Percentiles rank a stretch among this genome's conserved stretches.
These are phyloP conservation scores for Neomicropteryx cornuta DNA, from an alignment of 1,140 invertebrate genomes.

Conservation along the genomic window DNA sequence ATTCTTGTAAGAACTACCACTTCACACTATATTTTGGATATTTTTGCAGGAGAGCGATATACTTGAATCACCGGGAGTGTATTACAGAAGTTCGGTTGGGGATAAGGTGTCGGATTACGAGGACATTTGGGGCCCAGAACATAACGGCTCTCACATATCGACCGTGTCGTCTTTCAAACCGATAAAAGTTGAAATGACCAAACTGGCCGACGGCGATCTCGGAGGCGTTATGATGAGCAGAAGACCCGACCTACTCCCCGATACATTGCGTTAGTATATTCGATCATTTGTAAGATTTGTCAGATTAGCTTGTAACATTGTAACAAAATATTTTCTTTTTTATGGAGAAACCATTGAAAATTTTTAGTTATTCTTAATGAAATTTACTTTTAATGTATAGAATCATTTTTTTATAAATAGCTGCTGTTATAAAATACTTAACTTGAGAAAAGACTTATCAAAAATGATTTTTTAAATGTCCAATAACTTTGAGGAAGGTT, in stretches of 20 bases:
- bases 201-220: conserved; percentile 38
- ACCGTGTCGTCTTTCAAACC: conserved; percentile 46
- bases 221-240: conserved; percentile 41
- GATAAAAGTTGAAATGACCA: conserved; percentile 26
- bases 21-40: conserved; percentile 5
- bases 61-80: conserved; percentile 66
- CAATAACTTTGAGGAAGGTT: too few relatives aligned
- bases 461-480: too few relatives aligned
- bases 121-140: conserved; percentile 78
- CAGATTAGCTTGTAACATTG: too few relatives aligned
- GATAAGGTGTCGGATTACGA: conserved; percentile 94
- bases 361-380: too few relatives aligned
- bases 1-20: too few relatives aligned
- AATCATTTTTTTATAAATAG: too few relatives aligned
- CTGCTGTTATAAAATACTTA: too few relatives aligned
- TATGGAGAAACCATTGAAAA: background rate
- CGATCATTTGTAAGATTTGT: background rate
- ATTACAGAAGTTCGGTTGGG: conserved; percentile 74
- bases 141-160: conserved; percentile 35
- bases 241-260: conserved; percentile 52
- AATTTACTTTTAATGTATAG: too few relatives aligned
- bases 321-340: conserved; percentile 2
- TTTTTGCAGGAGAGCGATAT: conserved; percentile 71
- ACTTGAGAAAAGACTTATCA: too few relatives aligned
- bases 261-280: conserved; percentile 47